Evolutionary conservation across 2,888 invertebrate species (phyloP).

Genomic region (Enoplolaimus lenunculus): DNA sequence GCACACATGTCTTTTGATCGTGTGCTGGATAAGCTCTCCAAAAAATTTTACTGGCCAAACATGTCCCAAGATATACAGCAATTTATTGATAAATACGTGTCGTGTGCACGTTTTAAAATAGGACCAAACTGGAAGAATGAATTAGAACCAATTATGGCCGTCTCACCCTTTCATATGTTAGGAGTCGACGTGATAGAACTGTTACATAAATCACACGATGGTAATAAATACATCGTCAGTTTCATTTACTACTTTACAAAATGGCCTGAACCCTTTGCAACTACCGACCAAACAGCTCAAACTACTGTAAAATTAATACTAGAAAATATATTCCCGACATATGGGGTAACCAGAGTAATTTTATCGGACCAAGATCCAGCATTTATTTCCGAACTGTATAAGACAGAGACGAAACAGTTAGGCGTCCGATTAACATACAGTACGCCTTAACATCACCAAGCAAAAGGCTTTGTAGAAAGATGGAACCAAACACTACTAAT

Average conservation of each 20-base stretch:
- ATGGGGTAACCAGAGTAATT: not conserved
- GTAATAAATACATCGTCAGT: constrained; percentile 28
- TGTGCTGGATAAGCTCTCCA: no score
- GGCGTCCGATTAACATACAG: no score
- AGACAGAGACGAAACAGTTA: not conserved
- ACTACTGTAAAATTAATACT: constrained; percentile 32
- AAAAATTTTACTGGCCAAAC: not conserved
- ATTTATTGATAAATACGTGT: not conserved
- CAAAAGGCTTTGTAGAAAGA: not conserved
- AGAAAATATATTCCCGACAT: constrained; percentile 19
- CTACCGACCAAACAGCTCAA: constrained; percentile 33
- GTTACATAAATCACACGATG: constrained; percentile 21
- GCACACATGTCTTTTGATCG: no score
- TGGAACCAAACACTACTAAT: not conserved
- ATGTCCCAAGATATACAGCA: not conserved
- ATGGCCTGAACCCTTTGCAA: constrained; percentile 30
- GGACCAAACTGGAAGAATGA: not conserved
- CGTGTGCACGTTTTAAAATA: not conserved
- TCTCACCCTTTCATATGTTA: constrained; percentile 27
- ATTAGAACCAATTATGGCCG: not conserved
- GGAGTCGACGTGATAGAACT: constrained; percentile 29
- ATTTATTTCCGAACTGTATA: not conserved
- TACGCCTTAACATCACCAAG: not conserved
- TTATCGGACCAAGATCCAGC: not conserved
- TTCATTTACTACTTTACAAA: constrained; percentile 27